These are phyloP conservation scores for Turdus rufiventris DNA, from an alignment of 2,113 vertebrate genomes.

Conservation along the genomic window DNA sequence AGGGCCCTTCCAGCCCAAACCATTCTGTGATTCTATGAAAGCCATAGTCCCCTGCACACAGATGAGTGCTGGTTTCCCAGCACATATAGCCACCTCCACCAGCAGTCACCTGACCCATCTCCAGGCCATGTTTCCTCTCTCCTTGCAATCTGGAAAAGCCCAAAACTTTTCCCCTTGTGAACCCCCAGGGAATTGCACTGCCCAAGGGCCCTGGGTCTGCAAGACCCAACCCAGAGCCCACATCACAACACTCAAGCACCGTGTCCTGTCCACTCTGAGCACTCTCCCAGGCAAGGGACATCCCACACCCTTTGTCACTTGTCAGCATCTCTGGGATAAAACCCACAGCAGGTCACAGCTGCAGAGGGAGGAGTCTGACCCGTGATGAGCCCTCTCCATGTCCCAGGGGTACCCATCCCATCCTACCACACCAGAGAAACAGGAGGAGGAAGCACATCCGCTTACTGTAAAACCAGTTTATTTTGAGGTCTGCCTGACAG, in stretches of 20 bases:
- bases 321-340: background rate
- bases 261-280: rapidly evolving
- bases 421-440: background rate
- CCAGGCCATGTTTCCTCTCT: background rate
- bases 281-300: background rate
- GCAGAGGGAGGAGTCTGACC: background rate
- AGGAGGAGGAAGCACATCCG: background rate
- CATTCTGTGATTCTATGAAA: background rate
- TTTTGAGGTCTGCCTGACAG: constrained; percentile 1
- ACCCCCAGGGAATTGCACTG: rapidly evolving
- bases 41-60: background rate
- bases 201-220: background rate
- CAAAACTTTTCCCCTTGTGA: background rate
- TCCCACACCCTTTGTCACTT: rapidly evolving
- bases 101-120: background rate
- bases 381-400: rapidly evolving
- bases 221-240: background rate
- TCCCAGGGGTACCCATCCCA: background rate
- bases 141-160: background rate
- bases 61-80: background rate
- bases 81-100: rapidly evolving
- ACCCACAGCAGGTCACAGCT: rapidly evolving
- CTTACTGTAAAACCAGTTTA: constrained; percentile 1
- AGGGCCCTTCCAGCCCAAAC: background rate
- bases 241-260: rapidly evolving